Evolutionary conservation across 2,113 vertebrate genomes (phyloP), one percentile per base, ranked within the genome.

Genomic region (Plecturocebus donacophilus): DNA sequence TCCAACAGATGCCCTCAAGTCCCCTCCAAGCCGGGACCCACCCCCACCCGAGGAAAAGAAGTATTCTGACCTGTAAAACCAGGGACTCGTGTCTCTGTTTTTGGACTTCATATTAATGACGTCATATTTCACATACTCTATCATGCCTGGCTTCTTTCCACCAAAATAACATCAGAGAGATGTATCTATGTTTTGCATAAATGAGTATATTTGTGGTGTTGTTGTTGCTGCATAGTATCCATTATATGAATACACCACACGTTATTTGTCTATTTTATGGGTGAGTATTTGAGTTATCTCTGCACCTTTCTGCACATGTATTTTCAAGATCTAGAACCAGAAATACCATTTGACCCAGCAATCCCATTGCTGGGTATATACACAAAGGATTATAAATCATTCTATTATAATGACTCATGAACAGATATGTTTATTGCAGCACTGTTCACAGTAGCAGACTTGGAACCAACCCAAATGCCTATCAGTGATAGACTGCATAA

Each of bases 91-190:
- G 5, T 17, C 47, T 70, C 54, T 49, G 14, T 40, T 30, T 38
- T 7, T 19, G 45, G 49, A 35, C 20, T 6, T 90, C 23, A 8
- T 16, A 6, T 13, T 14, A 5, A 12, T 40, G 66, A 42, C n/a
- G 21, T 21, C 40, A 1, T 16, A 3, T 0, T 1, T 4, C 2
- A 6, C 2, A 3, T 3, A 0, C 5, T 4, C 20, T 21, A n/a
- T 13, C 0, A 21, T 3, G 45, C 21, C 42, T 47, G 35, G 12
- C 27, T 71, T 19, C 35, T 42, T 32, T 7, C n/a, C 7, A 45
- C 45, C 54, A 68, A 10, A 54, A 21, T 40, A 27, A 1, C 5
- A 25, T 35, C 54, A 0, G 10, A 0, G 35, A 27, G 35, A 40
- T 27, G 8, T 8, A 4, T 14, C 13, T 6, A 3, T 8, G 20